These are phyloP conservation scores for Rachycentron canadum DNA, from an alignment of 2,797 vertebrate genomes.

Conservation along the genomic window DNA sequence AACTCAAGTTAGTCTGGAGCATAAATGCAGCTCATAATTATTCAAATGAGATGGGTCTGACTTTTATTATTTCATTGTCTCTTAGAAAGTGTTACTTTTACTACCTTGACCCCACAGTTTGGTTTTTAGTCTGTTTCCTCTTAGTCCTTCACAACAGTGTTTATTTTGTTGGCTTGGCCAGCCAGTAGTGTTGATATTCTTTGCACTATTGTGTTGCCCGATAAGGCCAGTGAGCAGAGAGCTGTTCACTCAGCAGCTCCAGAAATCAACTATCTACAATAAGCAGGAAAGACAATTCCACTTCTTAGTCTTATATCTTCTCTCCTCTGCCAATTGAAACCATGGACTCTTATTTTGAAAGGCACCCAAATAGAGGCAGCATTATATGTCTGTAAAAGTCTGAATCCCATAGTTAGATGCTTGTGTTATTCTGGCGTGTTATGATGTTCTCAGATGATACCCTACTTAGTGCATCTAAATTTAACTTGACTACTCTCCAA, in stretches of 20 bases:
- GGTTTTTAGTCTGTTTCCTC: neutral
- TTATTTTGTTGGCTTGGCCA: neutral
- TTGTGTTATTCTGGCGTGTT: constrained; percentile 36
- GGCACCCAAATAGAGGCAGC: neutral
- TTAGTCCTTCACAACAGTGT: constrained; percentile 4
- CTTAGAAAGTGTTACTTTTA: neutral
- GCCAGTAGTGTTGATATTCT: constrained; percentile 25
- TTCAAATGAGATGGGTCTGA: neutral
- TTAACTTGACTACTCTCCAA: constrained; percentile 32
- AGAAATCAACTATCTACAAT: neutral
- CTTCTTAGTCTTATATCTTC: neutral
- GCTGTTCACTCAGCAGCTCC: neutral
- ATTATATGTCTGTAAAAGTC: constrained; percentile 2
- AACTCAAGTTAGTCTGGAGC: constrained; percentile 6
- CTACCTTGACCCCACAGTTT: neutral
- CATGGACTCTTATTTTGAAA: neutral
- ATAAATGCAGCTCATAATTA: neutral
- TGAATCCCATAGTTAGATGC: neutral
- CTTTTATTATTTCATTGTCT: neutral
- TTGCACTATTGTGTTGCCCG: constrained; percentile 15
- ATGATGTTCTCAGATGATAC: constrained; percentile 16
- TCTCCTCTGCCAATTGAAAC: neutral
- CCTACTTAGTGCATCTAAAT: constrained; percentile 33
- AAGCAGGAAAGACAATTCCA: neutral
- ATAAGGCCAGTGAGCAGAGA: neutral